Evolutionary conservation across 2,888 invertebrate genomes (phyloP).

Genomic region (Lampropteryx suffumata): DNA sequence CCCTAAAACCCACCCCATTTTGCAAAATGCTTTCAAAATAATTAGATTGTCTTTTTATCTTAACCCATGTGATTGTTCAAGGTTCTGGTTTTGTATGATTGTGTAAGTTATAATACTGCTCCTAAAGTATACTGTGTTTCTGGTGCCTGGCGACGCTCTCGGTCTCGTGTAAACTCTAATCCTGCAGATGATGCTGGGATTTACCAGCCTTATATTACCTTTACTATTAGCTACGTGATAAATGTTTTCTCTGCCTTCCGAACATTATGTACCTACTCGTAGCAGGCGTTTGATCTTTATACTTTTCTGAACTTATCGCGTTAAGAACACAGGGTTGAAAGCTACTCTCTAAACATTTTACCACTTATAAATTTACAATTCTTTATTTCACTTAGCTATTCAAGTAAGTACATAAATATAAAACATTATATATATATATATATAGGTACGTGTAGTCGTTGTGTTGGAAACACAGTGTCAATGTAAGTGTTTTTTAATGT

Average conservation of each 20-base stretch:
- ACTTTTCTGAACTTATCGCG: slow-evolving; percentile 6
- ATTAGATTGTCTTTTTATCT: too few relatives aligned
- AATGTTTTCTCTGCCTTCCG: slow-evolving; percentile 45
- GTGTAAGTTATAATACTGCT: slow-evolving; percentile 7
- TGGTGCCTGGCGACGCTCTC: slow-evolving; percentile 57
- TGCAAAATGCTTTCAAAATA: too few relatives aligned
- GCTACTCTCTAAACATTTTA: too few relatives aligned
- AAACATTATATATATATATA: too few relatives aligned
- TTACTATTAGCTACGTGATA: slow-evolving; percentile 65
- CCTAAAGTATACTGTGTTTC: slow-evolving; percentile 35
- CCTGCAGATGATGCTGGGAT: slow-evolving; percentile 77
- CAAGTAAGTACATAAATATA: too few relatives aligned
- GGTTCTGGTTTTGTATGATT: not conserved
- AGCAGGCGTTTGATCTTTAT: slow-evolving; percentile 9
- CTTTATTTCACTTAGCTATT: too few relatives aligned
- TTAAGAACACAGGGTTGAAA: not conserved
- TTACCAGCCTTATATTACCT: slow-evolving; percentile 75
- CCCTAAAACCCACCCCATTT: not conserved
- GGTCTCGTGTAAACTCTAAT: slow-evolving; percentile 78
- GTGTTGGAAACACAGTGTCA: too few relatives aligned
- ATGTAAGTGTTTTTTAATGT: too few relatives aligned
- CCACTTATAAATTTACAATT: too few relatives aligned
- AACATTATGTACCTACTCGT: slow-evolving; percentile 12
- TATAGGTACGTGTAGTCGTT: too few relatives aligned
- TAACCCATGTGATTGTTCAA: too few relatives aligned